phyloP scores from a whole-genome alignment of 2,888 invertebrate species.

The Protophormia terraenovae region DNA sequence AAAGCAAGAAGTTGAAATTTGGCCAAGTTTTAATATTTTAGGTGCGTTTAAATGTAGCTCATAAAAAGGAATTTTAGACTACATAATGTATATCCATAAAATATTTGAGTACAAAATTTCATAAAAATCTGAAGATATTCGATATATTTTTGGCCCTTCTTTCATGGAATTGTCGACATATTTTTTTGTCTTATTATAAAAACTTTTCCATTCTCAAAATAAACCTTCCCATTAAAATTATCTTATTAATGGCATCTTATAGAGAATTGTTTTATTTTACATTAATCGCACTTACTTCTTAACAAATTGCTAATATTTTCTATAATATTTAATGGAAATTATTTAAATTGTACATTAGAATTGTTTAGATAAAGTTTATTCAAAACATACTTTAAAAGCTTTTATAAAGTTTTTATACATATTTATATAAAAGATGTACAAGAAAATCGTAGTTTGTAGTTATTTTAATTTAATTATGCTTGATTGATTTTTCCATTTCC shows the following conservation, averaged over 20 bases:
- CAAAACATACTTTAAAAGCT: background rate
- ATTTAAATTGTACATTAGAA: background rate
- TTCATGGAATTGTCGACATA: no score
- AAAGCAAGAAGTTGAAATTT: no score
- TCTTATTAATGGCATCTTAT: background rate
- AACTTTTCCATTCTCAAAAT: no score
- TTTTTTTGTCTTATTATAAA: no score
- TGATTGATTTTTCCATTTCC: slow-evolving; percentile 27
- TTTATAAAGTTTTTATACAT: background rate
- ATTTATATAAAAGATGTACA: background rate
- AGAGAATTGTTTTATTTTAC: background rate
- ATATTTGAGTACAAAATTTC: no score
- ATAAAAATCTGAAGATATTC: no score
- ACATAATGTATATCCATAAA: no score
- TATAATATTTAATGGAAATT: background rate
- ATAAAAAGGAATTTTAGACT: no score
- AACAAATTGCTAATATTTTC: background rate
- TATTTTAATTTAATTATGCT: slow-evolving; percentile 10
- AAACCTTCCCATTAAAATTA: no score
- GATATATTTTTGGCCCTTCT: no score
- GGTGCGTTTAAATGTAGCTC: no score
- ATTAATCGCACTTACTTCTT: background rate
- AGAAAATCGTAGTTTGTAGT: background rate
- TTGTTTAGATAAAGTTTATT: background rate
- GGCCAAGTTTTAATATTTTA: no score